Base-by-base conservation (phyloP, 2,113 vertebrate genomes). In the Otus sunia region DNA sequence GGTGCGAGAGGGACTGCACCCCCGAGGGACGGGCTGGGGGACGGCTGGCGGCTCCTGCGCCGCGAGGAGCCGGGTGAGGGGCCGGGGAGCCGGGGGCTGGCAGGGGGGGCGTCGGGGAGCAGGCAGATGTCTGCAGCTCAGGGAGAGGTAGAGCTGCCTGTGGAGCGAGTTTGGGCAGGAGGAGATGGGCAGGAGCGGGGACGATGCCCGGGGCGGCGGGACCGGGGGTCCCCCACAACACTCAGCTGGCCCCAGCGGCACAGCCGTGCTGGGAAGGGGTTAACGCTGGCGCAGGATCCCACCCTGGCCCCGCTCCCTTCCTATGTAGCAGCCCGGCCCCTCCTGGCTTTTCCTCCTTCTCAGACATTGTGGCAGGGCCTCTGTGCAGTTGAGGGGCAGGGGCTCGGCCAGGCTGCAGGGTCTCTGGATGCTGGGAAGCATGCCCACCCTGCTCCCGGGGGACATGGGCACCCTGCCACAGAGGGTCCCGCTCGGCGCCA, bases 291-390 rank as follows among this genome's bases (percentile, higher is more conserved):
- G 4, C 67, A 69, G 45, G 75, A 82, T 83, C 78, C 71, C 88
- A 50, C 56, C 60, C 58, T 37, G 94, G 78, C 72, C 81, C 92
- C 30, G 5, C 59, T 91, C 82, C 66, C 47, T 89, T 93, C 79
- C 88, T 55, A 49, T 49, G 86, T 15, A 30, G 80, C 94, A 58
- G 89, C 85, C 60, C 5, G 32, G 88, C 81, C 68, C 79, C 88
- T 89, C 55, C 85, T 78, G 82, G 72, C 85, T 94, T 94, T 96
- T 96, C 96, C 78, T 95, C 63, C 75, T 95, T 97, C 93, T 88
- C 11, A 12, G 74, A 68, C 14, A 1, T 17, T 60, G 75, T 36
- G 45, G 15, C 0, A 2, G 39, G 43, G 60, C 15, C 58, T 88
- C 60, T 53, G 60, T n/a, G 32, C 19, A 5, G 75, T 59, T 11